Evolutionary conservation across 2,797 vertebrate species (phyloP), one percentile per base, ranked within the genome.

Genomic region (Delichon dasypus): DNA sequence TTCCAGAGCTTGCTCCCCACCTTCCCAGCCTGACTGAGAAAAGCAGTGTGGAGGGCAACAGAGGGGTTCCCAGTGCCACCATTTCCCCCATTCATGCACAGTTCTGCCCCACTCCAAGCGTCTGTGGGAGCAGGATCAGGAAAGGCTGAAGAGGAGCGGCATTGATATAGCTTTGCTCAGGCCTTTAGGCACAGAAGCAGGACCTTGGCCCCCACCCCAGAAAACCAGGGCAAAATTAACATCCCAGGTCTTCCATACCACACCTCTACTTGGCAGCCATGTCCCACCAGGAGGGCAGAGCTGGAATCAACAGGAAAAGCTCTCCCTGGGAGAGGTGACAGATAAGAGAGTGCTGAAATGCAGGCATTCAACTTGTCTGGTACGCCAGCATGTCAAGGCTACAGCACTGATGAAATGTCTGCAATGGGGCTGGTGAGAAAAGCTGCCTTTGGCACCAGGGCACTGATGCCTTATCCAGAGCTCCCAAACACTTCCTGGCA

Each of bases 301-400:
- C 32, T 93, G 74, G 53, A 85, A 72, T 75, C 0, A 1, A 68
- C 53, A 67, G 53, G 72, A 40, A 85, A 94, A 91, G 74, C 2
- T 12, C 64, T 80, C 53, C 53, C 48, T 1, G 1, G n/a, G 65
- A 91, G 88, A 94, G 53, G 68, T 74, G 92, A 95, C 79, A 95
- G 65, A 89, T 89, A 81, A 83, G 82, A 92, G 82, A 83, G 93
- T 91, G 92, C 72, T 95, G 94, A 96, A 95, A 91, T 1, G 3
- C 21, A 79, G 79, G 94, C 73, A 93, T 94, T 83, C 76, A 44
- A 16, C 70, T 88, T 72, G 89, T 92, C 91, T 85, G 72, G 75
- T 92, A 53, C 15, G 0, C 80, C 78, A 80, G 72, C 67, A 45
- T 14, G 9, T 87, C 72, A 79, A 3, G 8, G 71, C 68, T 60